Base-by-base conservation (phyloP, 2,113 vertebrate genomes). In the Phodopus roborovskii region DNA sequence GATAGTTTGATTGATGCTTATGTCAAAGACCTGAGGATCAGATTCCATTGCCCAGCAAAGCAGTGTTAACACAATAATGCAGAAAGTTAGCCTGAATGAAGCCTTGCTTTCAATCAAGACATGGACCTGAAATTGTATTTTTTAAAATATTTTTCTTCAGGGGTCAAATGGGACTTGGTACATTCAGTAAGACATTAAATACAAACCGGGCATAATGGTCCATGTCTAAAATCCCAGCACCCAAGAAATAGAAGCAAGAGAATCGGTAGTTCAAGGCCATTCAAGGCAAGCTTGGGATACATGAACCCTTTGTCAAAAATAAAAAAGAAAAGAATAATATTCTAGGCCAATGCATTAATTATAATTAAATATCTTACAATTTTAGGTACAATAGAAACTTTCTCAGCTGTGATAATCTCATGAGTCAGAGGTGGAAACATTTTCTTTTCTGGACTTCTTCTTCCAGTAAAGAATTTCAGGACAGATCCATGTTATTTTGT, bases 401-500 rank as follows among this genome's bases (percentile, higher is more conserved):
- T 88, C 39, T 73, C 60, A 5, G 2, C 86, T 90, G 79, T 62
- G 74, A 88, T 11, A 20, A 15, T 86, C 90, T 89, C 1, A 8
- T 62, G 77, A 95, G 56, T 83, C 50, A 90, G 77, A 90, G 28
- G 83, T 88, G 92, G 77, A 90, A 96, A 24, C 28, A 84, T 75
- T 94, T 81, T 94, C 73, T 87, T 97, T 74, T 93, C 90, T 88
- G 53, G 42, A n/a, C n/a, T n/a, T 48, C 53, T n/a, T 42, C 91
- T 68, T 90, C 94, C 86, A 96, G 17, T 96, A 70, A 94, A 58
- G 39, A 89, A 86, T 84, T 97, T 91, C 39, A 95, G 53, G 75
- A 97, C 28, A 86, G 91, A 39, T 88, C 73, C 90, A 95, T 88
- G 88, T 97, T 98, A 96, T 90, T 98, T 94, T 93, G 60, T 82